Conservation (phyloP, 2,113 vertebrate species). For the Scomber scombrus region DNA sequence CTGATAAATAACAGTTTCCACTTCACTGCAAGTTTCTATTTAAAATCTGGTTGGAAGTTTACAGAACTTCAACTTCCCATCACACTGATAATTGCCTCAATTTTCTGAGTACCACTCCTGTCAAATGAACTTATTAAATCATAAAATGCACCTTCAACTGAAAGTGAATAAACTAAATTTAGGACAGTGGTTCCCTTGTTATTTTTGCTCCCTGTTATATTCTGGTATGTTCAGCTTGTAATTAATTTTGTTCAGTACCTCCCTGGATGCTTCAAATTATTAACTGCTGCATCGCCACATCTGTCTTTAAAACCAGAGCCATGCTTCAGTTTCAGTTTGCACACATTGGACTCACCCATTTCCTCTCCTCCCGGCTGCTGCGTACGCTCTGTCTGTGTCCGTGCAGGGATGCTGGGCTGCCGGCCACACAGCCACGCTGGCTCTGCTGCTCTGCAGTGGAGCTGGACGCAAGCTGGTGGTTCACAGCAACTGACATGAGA, state of each 20-base stretch:
- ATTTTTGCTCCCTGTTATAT: neutral
- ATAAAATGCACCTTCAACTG: no score
- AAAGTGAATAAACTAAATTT: no score
- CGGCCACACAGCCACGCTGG: constrained; percentile 16
- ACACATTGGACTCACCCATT: constrained; percentile 79
- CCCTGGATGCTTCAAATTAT: no score
- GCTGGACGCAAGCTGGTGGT: constrained; percentile 55
- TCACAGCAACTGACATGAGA: constrained; percentile 56
- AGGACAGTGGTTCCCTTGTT: no score
- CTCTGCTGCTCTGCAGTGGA: constrained; percentile 48
- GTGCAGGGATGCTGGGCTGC: constrained; percentile 15
- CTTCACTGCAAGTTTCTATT: no score
- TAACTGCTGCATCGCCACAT: neutral
- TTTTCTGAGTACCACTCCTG: no score
- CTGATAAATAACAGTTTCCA: no score
- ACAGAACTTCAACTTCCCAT: no score
- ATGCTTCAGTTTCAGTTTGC: neutral
- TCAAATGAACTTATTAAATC: no score
- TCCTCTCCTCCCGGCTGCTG: constrained; percentile 62
- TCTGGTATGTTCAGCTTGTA: neutral
- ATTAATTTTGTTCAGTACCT: no score
- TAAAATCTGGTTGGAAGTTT: no score
- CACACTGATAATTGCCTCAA: no score
- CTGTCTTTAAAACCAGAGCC: neutral
- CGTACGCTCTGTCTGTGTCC: constrained; percentile 36